Base-by-base conservation (phyloP, 2,113 vertebrate species). In the Capricornis sumatraensis region DNA sequence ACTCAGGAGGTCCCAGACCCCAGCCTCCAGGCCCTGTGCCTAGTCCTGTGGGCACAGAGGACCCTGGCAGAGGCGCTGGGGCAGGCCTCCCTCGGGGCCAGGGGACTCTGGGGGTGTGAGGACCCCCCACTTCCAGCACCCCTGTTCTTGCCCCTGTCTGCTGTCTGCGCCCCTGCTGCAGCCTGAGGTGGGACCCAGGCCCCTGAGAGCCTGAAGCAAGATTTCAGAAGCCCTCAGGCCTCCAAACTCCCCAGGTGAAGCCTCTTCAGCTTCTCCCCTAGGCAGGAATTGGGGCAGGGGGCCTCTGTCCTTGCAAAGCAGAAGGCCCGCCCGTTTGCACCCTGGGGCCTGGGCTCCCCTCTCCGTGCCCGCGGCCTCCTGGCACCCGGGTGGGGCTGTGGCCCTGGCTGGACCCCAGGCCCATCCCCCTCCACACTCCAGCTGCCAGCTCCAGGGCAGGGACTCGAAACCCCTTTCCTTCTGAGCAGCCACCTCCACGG, bases 291-390 rank as follows among this genome's bases (percentile, higher is more conserved):
- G 53, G 60, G 40, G 12, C 9, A 23, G 45, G 81, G 67, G 45
- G 16, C 45, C 27, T 82, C 60, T 6, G 91, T 36, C 33, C n/a
- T 95, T 2, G 43, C 85, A 89, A 88, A 81, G 36, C 87, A 84
- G 95, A 58, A 90, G 88, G 53, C 87, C 1, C 21, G 36, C 50
- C 23, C 50, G 3, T 43, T 30, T 55, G 86, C 86, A 71, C 71
- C 90, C 57, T 82, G 94, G 95, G 96, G 93, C 85, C 93, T 95
- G 95, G 96, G 91, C 92, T 92, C 74, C 19, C 94, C 95, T 74
- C 87, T 89, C 27, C 78, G 33, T 53, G 53, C 62, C 58, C 12
- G 17, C 0, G 5, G 67, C 76, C 85, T 84, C 87, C 43, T 1
- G 50, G 76, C 13, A 36, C 74, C 64, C 52, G 71, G 81, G 52